Conservation (phyloP, 2,888 invertebrate genomes). For the Leptinotarsa haldemani region DNA sequence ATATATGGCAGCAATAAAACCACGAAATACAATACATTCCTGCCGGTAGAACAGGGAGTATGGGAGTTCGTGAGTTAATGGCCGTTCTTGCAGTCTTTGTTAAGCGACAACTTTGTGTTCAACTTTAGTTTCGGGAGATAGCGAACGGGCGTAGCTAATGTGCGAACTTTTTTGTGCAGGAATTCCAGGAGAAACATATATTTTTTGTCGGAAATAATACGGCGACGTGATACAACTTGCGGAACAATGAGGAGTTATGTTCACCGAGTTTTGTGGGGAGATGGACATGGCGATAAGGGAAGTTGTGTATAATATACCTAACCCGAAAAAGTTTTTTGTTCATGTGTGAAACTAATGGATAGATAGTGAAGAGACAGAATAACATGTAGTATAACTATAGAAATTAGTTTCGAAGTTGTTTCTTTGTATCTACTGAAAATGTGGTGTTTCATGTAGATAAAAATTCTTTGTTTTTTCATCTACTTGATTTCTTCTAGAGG, state of each 20-base stretch:
- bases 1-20: conserved; percentile 49
- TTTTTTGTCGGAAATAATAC: conserved; percentile 31
- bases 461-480: too few species aligned
- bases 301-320: not conserved
- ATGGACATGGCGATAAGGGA: not conserved
- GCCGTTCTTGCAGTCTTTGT: conserved; percentile 40
- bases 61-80: conserved; percentile 35
- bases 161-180: conserved; percentile 27
- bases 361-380: not conserved
- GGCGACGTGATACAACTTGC: conserved; percentile 25
- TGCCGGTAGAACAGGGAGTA: conserved; percentile 30
- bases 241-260: conserved; percentile 23
- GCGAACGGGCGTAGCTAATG: conserved; percentile 29
- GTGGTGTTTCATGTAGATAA: too few species aligned
- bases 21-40: conserved; percentile 45
- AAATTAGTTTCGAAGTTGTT: too few species aligned
- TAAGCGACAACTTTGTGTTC: conserved; percentile 43
- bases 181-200: conserved; percentile 19
- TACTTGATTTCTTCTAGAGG: too few species aligned
- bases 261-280: not conserved
- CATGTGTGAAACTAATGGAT: not conserved
- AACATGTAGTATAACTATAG: too few species aligned
- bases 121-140: conserved; percentile 33
- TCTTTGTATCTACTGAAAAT: too few species aligned
- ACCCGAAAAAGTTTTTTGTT: not conserved